Conservation (phyloP, 2,888 invertebrate genomes). For the Drosophila tripunctata region DNA sequence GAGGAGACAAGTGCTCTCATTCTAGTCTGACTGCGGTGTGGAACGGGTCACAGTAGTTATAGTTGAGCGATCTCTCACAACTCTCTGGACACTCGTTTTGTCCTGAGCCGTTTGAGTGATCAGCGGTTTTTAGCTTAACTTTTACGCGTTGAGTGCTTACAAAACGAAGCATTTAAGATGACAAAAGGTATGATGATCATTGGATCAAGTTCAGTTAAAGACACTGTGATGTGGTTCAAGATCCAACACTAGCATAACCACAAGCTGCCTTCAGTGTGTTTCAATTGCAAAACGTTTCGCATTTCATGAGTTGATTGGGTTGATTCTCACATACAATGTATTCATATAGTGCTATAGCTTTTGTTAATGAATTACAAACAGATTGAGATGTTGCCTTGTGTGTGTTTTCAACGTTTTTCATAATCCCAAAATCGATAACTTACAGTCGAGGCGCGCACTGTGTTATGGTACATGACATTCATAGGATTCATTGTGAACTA, state of each 20-base stretch:
- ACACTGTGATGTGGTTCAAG: slow-evolving; percentile 60
- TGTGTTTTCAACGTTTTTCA: too few relatives aligned
- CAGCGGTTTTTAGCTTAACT: neutral
- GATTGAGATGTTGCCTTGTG: too few relatives aligned
- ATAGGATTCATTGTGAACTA: slow-evolving; percentile 89
- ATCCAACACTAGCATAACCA: slow-evolving; percentile 55
- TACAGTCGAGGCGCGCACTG: slow-evolving; percentile 83
- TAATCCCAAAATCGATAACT: too few relatives aligned
- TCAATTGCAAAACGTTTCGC: slow-evolving; percentile 25
- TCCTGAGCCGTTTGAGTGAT: neutral
- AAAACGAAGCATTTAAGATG: slow-evolving; percentile 34
- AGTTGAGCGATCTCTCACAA: neutral
- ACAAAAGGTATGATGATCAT: slow-evolving; percentile 51
- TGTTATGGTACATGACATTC: slow-evolving; percentile 88
- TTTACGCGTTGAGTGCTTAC: neutral
- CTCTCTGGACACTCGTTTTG: neutral
- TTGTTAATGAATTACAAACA: too few relatives aligned
- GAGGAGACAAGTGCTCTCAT: slow-evolving; percentile 27
- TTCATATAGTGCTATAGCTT: too few relatives aligned
- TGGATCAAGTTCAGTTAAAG: slow-evolving; percentile 33
- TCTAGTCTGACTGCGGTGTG: slow-evolving; percentile 33
- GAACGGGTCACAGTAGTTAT: slow-evolving; percentile 2
- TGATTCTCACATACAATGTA: slow-evolving; percentile 2
- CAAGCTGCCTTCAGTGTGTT: slow-evolving; percentile 45
- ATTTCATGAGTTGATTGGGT: slow-evolving; percentile 36